phyloP scores from a whole-genome alignment of 1,140 invertebrate species.

The Contarinia nasturtii region DNA sequence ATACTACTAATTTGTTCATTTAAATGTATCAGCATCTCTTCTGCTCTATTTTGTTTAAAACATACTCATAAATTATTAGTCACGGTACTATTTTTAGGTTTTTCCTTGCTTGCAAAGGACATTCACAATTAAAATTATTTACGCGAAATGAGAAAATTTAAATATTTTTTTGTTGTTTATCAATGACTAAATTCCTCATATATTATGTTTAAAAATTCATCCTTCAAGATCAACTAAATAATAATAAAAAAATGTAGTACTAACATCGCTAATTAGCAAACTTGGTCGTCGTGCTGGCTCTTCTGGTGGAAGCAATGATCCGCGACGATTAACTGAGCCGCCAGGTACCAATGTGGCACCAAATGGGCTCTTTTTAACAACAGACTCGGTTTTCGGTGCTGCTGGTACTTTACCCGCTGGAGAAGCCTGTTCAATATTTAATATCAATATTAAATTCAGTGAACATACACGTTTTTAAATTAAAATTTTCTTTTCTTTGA shows the following conservation, averaged over 20 bases:
- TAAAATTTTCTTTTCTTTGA: too few species aligned
- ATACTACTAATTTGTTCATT: neutral
- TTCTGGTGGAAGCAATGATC: conserved; percentile 65
- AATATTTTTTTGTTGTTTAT: neutral
- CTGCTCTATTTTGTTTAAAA: neutral
- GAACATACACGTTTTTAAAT: neutral
- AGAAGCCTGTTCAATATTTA: neutral
- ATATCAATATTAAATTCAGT: neutral
- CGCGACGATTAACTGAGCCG: conserved; percentile 47
- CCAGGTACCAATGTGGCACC: conserved; percentile 49
- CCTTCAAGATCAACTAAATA: neutral
- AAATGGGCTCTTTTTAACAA: too few species aligned
- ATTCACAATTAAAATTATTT: neutral
- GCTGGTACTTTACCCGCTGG: neutral
- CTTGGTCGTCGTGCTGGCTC: conserved; percentile 70
- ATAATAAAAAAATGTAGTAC: conserved; percentile 7
- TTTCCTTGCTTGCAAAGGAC: neutral
- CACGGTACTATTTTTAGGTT: neutral
- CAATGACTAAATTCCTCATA: neutral
- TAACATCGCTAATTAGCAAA: conserved; percentile 80
- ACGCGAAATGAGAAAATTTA: neutral
- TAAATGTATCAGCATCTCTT: neutral
- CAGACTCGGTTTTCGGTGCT: too few species aligned
- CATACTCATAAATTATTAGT: neutral
- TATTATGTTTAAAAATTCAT: neutral